Evolutionary conservation across 64 coral and sea anemone species (phyloP).

Genomic region (Actinia tenebrosa): DNA sequence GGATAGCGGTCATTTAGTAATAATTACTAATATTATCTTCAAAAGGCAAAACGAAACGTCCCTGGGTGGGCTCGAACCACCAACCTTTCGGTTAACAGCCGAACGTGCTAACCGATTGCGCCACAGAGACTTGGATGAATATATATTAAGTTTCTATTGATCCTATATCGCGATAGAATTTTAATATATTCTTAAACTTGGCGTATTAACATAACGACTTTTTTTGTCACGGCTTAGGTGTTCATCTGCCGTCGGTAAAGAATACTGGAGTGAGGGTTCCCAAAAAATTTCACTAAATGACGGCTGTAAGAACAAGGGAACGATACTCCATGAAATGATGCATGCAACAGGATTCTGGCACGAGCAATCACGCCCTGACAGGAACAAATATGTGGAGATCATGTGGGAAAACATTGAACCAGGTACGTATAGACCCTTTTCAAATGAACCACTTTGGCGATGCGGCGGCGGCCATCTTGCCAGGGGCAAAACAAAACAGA

Average conservation of each 20-base stretch:
- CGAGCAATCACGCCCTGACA: constrained; percentile 48
- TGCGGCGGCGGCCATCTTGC: too few relatives aligned
- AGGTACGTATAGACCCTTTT: background rate
- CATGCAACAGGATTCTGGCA: constrained; percentile 55
- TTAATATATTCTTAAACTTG: too few relatives aligned
- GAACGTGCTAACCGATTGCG: background rate
- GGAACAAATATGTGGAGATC: constrained; percentile 47
- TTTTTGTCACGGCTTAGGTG: background rate
- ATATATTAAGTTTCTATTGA: too few relatives aligned
- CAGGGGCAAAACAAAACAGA: too few relatives aligned
- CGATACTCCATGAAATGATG: constrained; percentile 50
- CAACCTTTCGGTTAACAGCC: constrained; percentile 31
- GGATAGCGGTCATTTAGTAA: background rate
- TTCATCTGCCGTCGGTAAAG: constrained; percentile 29
- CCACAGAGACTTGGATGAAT: background rate
- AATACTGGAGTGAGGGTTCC: background rate
- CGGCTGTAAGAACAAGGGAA: constrained; percentile 39
- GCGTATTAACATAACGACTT: too few relatives aligned
- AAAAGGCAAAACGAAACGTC: background rate
- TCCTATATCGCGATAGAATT: too few relatives aligned
- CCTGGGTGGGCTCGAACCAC: too few relatives aligned
- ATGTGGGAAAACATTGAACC: constrained; percentile 45
- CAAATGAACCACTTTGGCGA: too few relatives aligned
- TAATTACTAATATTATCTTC: background rate
- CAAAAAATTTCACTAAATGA: constrained; percentile 18